Evolutionary conservation across 2,888 invertebrate species (phyloP), one percentile per base, ranked within the genome.

Genomic region (Thalpophila matura): DNA sequence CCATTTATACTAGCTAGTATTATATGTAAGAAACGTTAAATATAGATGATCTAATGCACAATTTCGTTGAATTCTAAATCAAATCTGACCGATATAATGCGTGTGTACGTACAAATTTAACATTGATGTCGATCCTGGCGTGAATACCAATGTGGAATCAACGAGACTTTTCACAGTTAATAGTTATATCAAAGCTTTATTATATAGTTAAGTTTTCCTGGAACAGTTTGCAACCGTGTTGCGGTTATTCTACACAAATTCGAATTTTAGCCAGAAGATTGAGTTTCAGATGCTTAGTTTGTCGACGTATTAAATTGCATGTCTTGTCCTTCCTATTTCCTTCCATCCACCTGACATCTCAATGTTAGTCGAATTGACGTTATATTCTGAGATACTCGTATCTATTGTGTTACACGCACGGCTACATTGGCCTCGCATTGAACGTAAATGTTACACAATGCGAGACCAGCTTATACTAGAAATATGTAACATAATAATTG

Each of bases 131-230:
- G 38, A 46, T 56, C 3, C 47, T 47, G 56, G 29, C 47, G 16
- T 50, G 69, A 68, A 70, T 60, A 37, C 4, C 12, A 74, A 70
- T 68, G 47, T 43, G 18, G 38, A 70, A 61, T 74, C 50, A 74
- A 53, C 69, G 68, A 31, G 26, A 54, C 37, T 68, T 46, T 43
- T 59, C 63, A 37, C 29, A 38, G 7, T 50, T 37, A 29, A 18
- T 43, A 42, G 54, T 59, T 40, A 46, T 42, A 58, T 54, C 20
- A 31, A 24, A 54, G 7, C 40, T 45, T 38, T 45, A 49, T 33
- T 9, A 16, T 59, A 5, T 40, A n/a, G 2, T 29, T 42, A 55
- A 49, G 27, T 63, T 57, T 50, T 35, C 59, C 37, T 27, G 18
- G 9, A 24, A 35, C 5, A 7, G 9, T 27, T 35, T 42, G 24